These are phyloP conservation scores for Sceliomorpha sp. DNA, from an alignment of 2,888 invertebrate genomes.

Conservation along the genomic window DNA sequence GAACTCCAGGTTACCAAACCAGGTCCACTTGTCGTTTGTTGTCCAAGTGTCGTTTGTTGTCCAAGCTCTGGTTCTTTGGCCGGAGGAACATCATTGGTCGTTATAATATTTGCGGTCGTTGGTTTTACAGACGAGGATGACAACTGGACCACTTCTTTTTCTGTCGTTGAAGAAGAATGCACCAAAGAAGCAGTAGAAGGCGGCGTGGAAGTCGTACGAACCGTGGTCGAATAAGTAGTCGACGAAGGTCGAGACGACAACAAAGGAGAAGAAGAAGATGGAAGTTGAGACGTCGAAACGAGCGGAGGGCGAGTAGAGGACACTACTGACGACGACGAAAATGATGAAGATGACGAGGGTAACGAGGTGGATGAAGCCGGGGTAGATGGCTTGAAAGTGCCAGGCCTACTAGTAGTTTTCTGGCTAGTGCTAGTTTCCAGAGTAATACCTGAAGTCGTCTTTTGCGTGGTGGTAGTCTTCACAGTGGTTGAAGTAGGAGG, in stretches of 20 bases:
- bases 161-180: no score
- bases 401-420: no score
- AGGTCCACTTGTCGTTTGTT: no score
- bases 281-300: no score
- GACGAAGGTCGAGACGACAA: slow-evolving; percentile 12
- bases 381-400: no score
- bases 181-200: slow-evolving; percentile 47
- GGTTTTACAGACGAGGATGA: no score
- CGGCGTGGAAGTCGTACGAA: slow-evolving; percentile 38
- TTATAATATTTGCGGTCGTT: slow-evolving; percentile 23
- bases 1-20: no score
- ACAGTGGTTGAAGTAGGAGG: slow-evolving; percentile 38
- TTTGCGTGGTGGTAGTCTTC: slow-evolving; percentile 50
- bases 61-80: slow-evolving; percentile 57
- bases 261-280: slow-evolving; percentile 30
- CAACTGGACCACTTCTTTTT: no score
- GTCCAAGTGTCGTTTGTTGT: no score
- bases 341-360: slow-evolving; percentile 37
- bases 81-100: slow-evolving; percentile 53
- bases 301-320: slow-evolving; percentile 22
- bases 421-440: no score
- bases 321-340: slow-evolving; percentile 9
- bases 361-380: background rate
- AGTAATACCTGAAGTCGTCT: slow-evolving; percentile 50
- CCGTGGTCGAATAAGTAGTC: slow-evolving; percentile 1